phyloP scores from a whole-genome alignment of 1,140 invertebrate genomes.

The Papilio xuthus region DNA sequence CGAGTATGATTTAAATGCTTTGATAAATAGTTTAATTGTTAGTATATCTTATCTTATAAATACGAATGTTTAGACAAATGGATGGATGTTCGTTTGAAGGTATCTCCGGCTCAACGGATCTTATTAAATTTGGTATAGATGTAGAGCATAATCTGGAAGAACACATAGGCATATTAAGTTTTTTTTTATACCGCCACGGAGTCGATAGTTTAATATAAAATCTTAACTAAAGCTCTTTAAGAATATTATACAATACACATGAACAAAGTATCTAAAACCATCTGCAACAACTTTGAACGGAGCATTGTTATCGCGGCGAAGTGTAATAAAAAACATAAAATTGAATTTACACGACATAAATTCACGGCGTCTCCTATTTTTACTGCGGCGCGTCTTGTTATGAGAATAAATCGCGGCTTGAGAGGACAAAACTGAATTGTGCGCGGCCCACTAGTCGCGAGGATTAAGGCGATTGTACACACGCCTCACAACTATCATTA shows the following conservation, averaged over 20 bases:
- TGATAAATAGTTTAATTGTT: no score
- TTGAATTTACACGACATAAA: conserved; percentile 43
- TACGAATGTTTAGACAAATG: no score
- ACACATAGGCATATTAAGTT: no score
- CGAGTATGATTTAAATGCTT: no score
- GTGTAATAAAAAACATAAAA: conserved; percentile 29
- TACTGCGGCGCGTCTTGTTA: conserved; percentile 50
- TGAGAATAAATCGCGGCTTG: conserved; percentile 63
- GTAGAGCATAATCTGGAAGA: no score
- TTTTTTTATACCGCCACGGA: no score
- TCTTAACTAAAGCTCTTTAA: no score
- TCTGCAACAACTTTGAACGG: not conserved
- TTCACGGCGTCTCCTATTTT: conserved; percentile 44
- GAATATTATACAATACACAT: not conserved
- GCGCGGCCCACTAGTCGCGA: conserved; percentile 46
- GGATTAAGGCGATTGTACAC: conserved; percentile 45
- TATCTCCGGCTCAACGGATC: no score
- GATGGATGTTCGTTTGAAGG: no score
- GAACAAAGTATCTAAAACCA: not conserved
- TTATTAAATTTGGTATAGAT: no score
- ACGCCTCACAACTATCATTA: not conserved
- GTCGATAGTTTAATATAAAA: no score
- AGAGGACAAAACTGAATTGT: conserved; percentile 59
- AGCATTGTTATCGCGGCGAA: conserved; percentile 12
- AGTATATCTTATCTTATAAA: no score